These are phyloP conservation scores for Tachystola acroxantha DNA, from an alignment of 2,888 invertebrate genomes.

Conservation along the genomic window DNA sequence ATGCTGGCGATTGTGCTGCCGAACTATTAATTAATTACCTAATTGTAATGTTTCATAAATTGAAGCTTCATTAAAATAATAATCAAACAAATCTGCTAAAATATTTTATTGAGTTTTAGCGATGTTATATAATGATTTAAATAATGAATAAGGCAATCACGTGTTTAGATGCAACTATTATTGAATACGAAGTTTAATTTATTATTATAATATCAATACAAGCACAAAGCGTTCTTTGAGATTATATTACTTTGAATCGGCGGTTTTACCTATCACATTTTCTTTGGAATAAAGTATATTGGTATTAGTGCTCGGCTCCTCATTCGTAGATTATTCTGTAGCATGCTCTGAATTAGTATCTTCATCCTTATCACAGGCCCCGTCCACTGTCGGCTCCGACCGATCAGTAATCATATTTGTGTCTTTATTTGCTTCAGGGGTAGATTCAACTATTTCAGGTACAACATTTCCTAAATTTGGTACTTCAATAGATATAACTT, in stretches of 20 bases:
- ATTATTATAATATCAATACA: conserved; percentile 56
- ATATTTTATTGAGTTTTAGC: conserved; percentile 72
- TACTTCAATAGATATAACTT: conserved; percentile 63
- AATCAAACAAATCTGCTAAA: conserved; percentile 53
- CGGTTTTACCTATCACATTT: conserved; percentile 65
- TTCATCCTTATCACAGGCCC: conserved; percentile 23
- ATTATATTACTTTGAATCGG: conserved; percentile 59
- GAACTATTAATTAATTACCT: too few relatives aligned
- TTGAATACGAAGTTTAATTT: conserved; percentile 56
- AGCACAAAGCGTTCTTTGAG: conserved; percentile 64
- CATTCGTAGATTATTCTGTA: conserved; percentile 23
- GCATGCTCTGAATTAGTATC: conserved; percentile 21
- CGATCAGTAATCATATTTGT: conserved; percentile 13
- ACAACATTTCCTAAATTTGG: conserved; percentile 45
- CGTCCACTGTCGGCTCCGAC: conserved; percentile 14
- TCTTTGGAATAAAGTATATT: conserved; percentile 61
- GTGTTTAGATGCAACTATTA: conserved; percentile 68
- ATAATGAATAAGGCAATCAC: conserved; percentile 74
- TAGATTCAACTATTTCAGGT: conserved; percentile 35
- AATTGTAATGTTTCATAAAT: too few relatives aligned
- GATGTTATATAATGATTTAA: conserved; percentile 64
- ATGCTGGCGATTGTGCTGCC: too few relatives aligned
- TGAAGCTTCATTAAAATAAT: too few relatives aligned
- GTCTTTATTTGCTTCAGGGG: conserved; percentile 14
- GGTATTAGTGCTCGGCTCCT: conserved; percentile 27